phyloP scores from a whole-genome alignment of 1,140 invertebrate species.

The Drosophila asahinai region DNA sequence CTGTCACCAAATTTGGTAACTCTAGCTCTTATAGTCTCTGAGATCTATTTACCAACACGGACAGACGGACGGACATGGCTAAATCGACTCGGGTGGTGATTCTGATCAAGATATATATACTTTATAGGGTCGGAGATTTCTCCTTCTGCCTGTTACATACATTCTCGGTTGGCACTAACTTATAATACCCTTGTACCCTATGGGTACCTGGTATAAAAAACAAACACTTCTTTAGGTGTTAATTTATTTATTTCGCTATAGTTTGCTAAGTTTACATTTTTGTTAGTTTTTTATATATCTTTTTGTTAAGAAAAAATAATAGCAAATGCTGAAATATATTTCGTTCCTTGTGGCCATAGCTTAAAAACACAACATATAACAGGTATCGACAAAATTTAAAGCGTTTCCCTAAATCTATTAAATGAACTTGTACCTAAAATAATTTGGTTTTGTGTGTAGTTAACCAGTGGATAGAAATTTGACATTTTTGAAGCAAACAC shows the following conservation, averaged over 20 bases:
- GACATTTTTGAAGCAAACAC: slow-evolving; percentile 24
- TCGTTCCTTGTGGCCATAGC: slow-evolving; percentile 27
- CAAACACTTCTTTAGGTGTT: slow-evolving; percentile 6
- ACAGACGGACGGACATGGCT: too few species aligned
- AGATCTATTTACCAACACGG: too few species aligned
- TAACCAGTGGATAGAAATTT: slow-evolving; percentile 45
- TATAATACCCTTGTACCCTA: too few species aligned
- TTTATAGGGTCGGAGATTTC: too few species aligned
- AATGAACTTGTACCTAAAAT: slow-evolving; percentile 16
- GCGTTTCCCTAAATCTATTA: slow-evolving; percentile 18
- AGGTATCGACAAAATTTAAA: slow-evolving; percentile 34
- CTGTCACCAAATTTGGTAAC: too few species aligned
- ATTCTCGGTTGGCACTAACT: too few species aligned
- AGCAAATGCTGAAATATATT: slow-evolving; percentile 39
- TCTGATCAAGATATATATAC: too few species aligned
- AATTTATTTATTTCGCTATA: slow-evolving; percentile 60
- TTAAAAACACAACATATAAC: slow-evolving; percentile 68
- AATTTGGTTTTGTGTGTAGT: slow-evolving; percentile 22
- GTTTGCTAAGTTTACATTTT: slow-evolving; percentile 57
- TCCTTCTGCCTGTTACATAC: too few species aligned
- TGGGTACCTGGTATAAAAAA: too few species aligned
- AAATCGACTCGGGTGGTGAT: too few species aligned
- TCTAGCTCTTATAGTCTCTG: too few species aligned
- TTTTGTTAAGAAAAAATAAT: slow-evolving; percentile 59
- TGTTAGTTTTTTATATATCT: slow-evolving; percentile 16